Evolutionary conservation across 2,888 invertebrate genomes (phyloP), one percentile per base, ranked within the genome.

Genomic region (Quadriops clusia): DNA sequence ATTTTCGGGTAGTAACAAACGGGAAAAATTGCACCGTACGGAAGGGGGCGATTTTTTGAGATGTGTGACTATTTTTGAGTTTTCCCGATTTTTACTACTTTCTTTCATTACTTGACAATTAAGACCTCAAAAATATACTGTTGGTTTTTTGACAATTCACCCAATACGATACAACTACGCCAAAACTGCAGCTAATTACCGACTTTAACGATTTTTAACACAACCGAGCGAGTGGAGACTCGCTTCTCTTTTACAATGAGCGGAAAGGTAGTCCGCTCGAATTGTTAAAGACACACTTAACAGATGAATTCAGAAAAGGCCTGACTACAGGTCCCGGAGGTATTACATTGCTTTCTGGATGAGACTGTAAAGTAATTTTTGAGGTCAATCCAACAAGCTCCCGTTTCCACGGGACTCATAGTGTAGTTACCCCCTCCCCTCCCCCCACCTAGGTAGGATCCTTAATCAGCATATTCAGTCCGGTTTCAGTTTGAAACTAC

Each of bases 311-410:
- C 60, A 59, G 59, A 60, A 60, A 59, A 58, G 54, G 43, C 58
- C 55, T 54, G 50, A 27, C 37, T 28, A 46, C n/a, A 53, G 58
- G 56, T 52, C 52, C 45, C 50, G 57, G 58, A 57, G 57, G 54
- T 52, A 58, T 54, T 57, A 57, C 56, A 58, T 53, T 56, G 51
- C 55, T 59, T 61, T 61, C 60, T 60, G 61, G 60, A 60, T 61
- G 60, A 59, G 60, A 60, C 61, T 61, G 60, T 61, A 56, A 52
- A 59, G 60, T 60, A 60, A 60, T 60, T 60, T 60, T 61, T 61
- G 61, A 61, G 61, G 61, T 61, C 60, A 46, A 53, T 59, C 56
- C 57, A 52, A 54, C 47, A 44, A 50, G 45, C 49, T 50, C 46
- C 42, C 41, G 40, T 34, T 35, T 33, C 21, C 30, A 20, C 28